phyloP scores from a whole-genome alignment of 2,888 invertebrate genomes.

The Cheilosia grossa region DNA sequence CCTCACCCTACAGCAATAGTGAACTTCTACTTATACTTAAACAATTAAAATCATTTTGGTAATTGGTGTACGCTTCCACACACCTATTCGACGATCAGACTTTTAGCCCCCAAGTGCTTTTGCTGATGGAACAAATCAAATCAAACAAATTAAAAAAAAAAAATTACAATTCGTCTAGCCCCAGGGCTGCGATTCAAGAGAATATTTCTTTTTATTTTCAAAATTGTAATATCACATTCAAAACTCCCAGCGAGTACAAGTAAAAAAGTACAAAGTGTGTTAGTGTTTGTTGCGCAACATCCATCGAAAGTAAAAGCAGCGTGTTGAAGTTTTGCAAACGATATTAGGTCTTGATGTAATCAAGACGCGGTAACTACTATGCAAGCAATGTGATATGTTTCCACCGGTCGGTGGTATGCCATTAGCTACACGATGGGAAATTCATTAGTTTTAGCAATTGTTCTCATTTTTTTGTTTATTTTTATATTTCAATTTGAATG shows the following conservation, averaged over 20 bases:
- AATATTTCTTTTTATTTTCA: not conserved
- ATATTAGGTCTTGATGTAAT: constrained; percentile 39
- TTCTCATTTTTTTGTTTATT: constrained; percentile 8
- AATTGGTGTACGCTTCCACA: constrained; percentile 24
- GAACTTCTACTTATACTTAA: not conserved
- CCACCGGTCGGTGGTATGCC: constrained; percentile 1
- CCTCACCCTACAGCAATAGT: too few species aligned
- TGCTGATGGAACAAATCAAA: constrained; percentile 16
- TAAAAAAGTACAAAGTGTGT: not conserved
- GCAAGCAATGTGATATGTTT: constrained; percentile 33
- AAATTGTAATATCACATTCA: constrained; percentile 19
- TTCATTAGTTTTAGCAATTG: constrained; percentile 15
- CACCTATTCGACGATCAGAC: constrained; percentile 6
- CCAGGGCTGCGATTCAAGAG: constrained; percentile 1
- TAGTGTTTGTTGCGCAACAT: constrained; percentile 23
- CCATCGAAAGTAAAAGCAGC: constrained; percentile 52
- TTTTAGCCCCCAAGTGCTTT: constrained; percentile 10
- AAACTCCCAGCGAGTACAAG: constrained; percentile 27
- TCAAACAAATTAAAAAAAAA: not conserved
- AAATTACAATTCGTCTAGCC: not conserved
- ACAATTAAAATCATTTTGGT: constrained; percentile 7
- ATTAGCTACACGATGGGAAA: constrained; percentile 24
- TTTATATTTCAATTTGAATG: not conserved
- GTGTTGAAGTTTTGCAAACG: constrained; percentile 34
- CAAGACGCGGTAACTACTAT: constrained; percentile 3